phyloP scores from a whole-genome alignment of 2,113 vertebrate species.

The Synodontis membranacea region DNA sequence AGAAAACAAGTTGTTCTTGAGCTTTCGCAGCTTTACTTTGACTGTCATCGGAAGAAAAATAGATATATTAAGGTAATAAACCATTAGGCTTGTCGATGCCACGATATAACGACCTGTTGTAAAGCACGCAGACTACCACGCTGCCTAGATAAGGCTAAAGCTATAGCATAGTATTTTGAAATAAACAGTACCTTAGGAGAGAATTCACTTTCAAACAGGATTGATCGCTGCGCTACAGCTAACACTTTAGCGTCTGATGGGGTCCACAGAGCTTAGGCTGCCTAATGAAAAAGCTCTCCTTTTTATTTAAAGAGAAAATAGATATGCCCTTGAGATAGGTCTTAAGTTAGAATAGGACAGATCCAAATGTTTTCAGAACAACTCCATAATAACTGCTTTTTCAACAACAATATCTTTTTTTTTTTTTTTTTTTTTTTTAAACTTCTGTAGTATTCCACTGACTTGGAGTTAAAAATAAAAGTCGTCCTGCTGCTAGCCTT shows the following conservation, averaged over 20 bases:
- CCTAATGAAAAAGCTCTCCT: background rate
- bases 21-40: background rate
- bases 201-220: background rate
- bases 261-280: background rate
- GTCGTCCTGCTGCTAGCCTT: background rate
- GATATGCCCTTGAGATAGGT: background rate
- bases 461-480: background rate
- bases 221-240: background rate
- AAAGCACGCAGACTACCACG: background rate
- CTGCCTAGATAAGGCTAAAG: background rate
- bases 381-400: background rate
- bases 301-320: background rate
- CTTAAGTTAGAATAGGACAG: background rate
- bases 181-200: background rate
- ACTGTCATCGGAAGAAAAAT: background rate
- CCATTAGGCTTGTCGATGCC: background rate
- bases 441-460: background rate
- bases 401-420: background rate
- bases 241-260: background rate
- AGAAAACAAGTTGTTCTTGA: conserved; percentile 49
- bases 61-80: background rate
- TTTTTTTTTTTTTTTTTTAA: background rate
- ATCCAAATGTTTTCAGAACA: background rate
- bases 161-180: background rate
- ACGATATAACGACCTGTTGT: background rate